Base-by-base conservation (phyloP, 2,888 invertebrate genomes). In the Ptychoptera albimana region DNA sequence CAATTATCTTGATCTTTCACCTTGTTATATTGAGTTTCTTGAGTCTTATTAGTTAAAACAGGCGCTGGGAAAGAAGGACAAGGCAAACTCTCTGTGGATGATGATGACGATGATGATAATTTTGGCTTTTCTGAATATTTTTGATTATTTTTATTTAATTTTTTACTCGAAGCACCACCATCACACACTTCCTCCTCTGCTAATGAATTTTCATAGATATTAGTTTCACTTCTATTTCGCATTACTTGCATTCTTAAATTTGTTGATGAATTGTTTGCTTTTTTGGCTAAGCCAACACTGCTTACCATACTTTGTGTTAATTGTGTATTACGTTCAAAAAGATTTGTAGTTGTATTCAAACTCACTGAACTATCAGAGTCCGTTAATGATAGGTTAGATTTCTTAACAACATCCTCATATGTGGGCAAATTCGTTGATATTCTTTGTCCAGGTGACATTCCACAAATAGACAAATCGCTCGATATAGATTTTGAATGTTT, bases 41-140 rank as follows among this genome's bases (percentile, higher is more conserved):
- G 42, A 5, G 23, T 3, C 7, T 23, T 23, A 23, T 23, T 23
- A 15, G 32, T 37, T 32, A 46, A 16, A n/a, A 46, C 54, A 1
- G 64, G 64, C 10, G 64, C 55, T n/a, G 64, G 64, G 47, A 51
- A 62, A 9, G 51, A 53, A 1, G 65, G 65, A 60, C 64, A 63
- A 2, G 62, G 62, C n/a, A 49, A 41, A 42, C 46, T 47, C 29
- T 50, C 50, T 23, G 14, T 37, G 8, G 46, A 45, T 23, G 45
- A 23, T 5, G 23, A 23, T 23, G 23, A 23, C 7, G 23, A 23
- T 7, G 23, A 23, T 23, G 23, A 42, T 13, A 16, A 38, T 13
- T 13, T 39, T 4, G 12, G 31, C 8, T 29, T 30, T 5, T 39
- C 39, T 30, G 39, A 6, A 39, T 30, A 8, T 15, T 30, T 23